phyloP scores from a whole-genome alignment of 2,888 invertebrate species.

The Harpagoxenus sublaevis region DNA sequence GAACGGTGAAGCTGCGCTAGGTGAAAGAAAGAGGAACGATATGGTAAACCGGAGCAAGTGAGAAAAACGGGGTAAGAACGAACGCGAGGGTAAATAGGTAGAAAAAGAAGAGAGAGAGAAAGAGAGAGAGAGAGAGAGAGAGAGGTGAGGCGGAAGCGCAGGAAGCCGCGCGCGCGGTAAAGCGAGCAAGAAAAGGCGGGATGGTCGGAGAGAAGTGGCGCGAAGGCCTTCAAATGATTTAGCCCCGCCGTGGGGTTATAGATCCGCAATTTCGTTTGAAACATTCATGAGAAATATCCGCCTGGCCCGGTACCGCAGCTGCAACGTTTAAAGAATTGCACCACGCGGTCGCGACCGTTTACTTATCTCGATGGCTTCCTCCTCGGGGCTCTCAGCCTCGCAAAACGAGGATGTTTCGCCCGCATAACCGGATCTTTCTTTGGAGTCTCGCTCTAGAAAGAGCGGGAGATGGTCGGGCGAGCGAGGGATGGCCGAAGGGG shows the following conservation, averaged over 20 bases:
- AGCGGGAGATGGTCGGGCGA: not conserved
- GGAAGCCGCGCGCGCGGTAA: conserved; percentile 2
- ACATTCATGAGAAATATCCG: conserved; percentile 86
- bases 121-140: too few species aligned
- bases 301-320: conserved; percentile 76
- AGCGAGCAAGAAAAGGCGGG: conserved; percentile 50
- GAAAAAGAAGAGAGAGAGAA: conserved; percentile 17
- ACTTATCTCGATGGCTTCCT: conserved; percentile 81
- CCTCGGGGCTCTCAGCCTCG: conserved; percentile 67
- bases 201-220: conserved; percentile 46
- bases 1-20: conserved; percentile 36
- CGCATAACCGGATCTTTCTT: conserved; percentile 78
- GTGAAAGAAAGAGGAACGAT: conserved; percentile 37
- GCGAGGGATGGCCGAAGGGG: conserved; percentile 18
- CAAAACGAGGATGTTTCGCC: conserved; percentile 75
- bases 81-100: conserved; percentile 57
- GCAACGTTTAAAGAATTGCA: conserved; percentile 84
- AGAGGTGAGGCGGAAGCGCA: conserved; percentile 1
- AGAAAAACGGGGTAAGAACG: conserved; percentile 55
- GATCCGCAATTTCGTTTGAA: conserved; percentile 85
- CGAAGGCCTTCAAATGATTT: conserved; percentile 82
- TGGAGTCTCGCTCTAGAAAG: conserved; percentile 43
- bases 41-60: conserved; percentile 43
- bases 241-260: conserved; percentile 84
- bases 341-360: conserved; percentile 80